Evolutionary conservation across 2,113 vertebrate genomes (phyloP).

Genomic region (Motacilla tschutschensis): DNA sequence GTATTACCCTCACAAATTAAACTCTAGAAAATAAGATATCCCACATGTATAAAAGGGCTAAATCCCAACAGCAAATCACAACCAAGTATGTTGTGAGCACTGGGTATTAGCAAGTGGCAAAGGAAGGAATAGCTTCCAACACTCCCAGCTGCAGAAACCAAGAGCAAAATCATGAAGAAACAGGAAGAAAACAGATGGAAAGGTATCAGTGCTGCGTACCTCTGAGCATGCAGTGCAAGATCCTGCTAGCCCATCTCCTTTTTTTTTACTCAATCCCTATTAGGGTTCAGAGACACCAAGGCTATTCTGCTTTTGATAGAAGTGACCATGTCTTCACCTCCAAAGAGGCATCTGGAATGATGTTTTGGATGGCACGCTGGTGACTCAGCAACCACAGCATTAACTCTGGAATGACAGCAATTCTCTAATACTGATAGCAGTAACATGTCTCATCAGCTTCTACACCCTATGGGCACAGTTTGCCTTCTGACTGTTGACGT

Average conservation of each 20-base stretch:
- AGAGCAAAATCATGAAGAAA: neutral
- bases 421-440: neutral
- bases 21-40: neutral
- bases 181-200: neutral
- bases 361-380: neutral
- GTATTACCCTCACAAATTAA: neutral
- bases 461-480: neutral
- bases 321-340: neutral
- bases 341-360: neutral
- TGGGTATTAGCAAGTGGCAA: neutral
- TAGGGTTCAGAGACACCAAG: neutral
- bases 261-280: neutral
- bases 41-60: neutral
- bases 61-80: neutral
- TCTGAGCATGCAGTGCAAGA: neutral
- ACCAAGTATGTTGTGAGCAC: neutral
- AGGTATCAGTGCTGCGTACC: fast-evolving
- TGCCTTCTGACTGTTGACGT: neutral
- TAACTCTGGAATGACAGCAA: neutral
- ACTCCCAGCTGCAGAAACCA: neutral
- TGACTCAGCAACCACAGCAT: neutral
- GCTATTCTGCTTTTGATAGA: neutral
- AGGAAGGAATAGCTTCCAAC: neutral
- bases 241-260: neutral
- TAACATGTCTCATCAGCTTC: neutral